Evolutionary conservation across 2,888 invertebrate genomes (phyloP).

Genomic region (Ormyrus nitidulus): DNA sequence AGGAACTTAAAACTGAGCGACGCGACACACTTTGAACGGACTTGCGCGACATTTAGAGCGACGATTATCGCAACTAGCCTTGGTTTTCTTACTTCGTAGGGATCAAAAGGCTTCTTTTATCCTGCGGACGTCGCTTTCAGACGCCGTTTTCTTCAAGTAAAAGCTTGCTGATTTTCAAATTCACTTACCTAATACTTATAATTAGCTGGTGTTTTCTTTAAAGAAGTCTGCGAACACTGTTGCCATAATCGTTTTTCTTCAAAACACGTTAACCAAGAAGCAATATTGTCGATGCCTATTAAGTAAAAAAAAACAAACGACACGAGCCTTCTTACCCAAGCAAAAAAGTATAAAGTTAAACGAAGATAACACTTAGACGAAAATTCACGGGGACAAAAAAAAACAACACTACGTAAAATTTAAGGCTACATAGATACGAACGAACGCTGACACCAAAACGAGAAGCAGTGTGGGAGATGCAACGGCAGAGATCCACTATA

Average conservation of each 20-base stretch:
- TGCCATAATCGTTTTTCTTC: constrained; percentile 46
- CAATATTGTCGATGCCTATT: constrained; percentile 74
- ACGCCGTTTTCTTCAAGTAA: too few relatives aligned
- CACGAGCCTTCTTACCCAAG: constrained; percentile 35
- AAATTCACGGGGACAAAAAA: constrained; percentile 23
- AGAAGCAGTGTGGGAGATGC: constrained; percentile 19
- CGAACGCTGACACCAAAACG: constrained; percentile 41
- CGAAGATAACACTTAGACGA: background rate
- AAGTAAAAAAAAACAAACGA: constrained; percentile 54
- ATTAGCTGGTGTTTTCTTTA: background rate
- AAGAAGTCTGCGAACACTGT: constrained; percentile 36
- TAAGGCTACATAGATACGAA: constrained; percentile 18
- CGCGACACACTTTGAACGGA: constrained; percentile 59
- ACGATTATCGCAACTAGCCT: constrained; percentile 45
- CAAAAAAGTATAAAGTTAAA: constrained; percentile 27
- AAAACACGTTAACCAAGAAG: constrained; percentile 68
- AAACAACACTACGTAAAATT: constrained; percentile 28
- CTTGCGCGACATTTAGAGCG: constrained; percentile 67
- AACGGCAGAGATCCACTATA: constrained; percentile 2
- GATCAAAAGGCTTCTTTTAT: constrained; percentile 1
- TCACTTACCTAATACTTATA: too few relatives aligned
- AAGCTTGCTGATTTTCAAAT: too few relatives aligned
- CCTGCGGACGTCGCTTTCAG: background rate
- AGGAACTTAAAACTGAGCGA: constrained; percentile 4
- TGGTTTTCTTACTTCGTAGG: constrained; percentile 28